phyloP scores from a whole-genome alignment of 1,140 invertebrate species.

The Heliconius nattereri region DNA sequence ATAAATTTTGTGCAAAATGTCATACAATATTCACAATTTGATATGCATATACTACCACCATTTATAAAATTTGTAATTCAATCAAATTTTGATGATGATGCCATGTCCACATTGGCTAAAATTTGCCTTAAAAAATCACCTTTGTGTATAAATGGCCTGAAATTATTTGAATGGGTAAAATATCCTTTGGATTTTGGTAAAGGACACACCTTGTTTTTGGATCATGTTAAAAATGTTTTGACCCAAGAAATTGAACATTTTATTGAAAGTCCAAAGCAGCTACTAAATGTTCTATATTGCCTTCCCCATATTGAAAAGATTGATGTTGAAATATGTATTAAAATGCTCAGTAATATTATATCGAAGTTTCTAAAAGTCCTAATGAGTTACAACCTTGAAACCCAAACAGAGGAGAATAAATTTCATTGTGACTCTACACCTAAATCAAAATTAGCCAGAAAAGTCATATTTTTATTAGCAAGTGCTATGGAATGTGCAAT shows the following conservation, averaged over 20 bases:
- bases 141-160: conserved; percentile 82
- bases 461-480: conserved; percentile 79
- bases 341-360: conserved; percentile 57
- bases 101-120: conserved; percentile 84
- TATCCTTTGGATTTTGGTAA: conserved; percentile 84
- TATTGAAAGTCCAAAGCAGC: conserved; percentile 70
- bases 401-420: conserved; percentile 53
- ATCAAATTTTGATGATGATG: conserved; percentile 77
- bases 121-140: conserved; percentile 86
- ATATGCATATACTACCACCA: conserved; percentile 86
- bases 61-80: conserved; percentile 84
- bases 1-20: conserved; percentile 85
- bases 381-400: conserved; percentile 58
- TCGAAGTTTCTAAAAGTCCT: conserved; percentile 60
- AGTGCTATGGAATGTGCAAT: conserved; percentile 82
- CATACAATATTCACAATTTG: conserved; percentile 86
- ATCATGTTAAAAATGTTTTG: conserved; percentile 62
- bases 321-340: conserved; percentile 63
- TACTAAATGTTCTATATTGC: conserved; percentile 82
- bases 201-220: conserved; percentile 61
- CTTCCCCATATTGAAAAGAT: conserved; percentile 83
- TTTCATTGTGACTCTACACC: conserved; percentile 60
- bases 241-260: conserved; percentile 62
- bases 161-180: conserved; percentile 84
- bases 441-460: conserved; percentile 60